These are phyloP conservation scores for Cuculus canorus DNA, from an alignment of 2,797 vertebrate genomes.

Conservation along the genomic window DNA sequence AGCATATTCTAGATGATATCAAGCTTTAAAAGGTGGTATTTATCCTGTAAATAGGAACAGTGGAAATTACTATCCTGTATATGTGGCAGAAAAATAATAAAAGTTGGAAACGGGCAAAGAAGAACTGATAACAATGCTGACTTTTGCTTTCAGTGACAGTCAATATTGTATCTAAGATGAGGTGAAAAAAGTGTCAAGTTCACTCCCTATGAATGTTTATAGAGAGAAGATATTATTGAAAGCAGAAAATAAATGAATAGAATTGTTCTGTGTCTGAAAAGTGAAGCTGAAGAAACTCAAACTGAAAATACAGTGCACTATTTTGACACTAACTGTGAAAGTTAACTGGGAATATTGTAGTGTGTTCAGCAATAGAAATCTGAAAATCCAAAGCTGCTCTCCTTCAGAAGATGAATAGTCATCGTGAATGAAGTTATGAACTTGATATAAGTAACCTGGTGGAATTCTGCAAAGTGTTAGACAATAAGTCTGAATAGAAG, in stretches of 20 bases:
- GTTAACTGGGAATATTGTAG: neutral
- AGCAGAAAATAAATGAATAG: neutral
- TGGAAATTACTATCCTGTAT: neutral
- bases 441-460: neutral
- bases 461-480: neutral
- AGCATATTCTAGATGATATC: neutral
- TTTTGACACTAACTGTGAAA: neutral
- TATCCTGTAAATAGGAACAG: neutral
- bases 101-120: neutral
- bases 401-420: neutral
- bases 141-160: neutral
- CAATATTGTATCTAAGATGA: neutral
- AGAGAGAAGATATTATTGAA: neutral
- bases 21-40: neutral
- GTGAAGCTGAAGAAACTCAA: neutral
- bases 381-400: neutral
- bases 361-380: neutral
- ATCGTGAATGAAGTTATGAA: neutral
- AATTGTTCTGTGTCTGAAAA: neutral
- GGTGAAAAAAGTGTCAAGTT: neutral
- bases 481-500: neutral
- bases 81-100: neutral
- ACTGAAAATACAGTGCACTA: neutral
- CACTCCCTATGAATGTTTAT: neutral
- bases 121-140: neutral